Conservation (phyloP, 1,140 invertebrate species). For the Ericerus pela region DNA sequence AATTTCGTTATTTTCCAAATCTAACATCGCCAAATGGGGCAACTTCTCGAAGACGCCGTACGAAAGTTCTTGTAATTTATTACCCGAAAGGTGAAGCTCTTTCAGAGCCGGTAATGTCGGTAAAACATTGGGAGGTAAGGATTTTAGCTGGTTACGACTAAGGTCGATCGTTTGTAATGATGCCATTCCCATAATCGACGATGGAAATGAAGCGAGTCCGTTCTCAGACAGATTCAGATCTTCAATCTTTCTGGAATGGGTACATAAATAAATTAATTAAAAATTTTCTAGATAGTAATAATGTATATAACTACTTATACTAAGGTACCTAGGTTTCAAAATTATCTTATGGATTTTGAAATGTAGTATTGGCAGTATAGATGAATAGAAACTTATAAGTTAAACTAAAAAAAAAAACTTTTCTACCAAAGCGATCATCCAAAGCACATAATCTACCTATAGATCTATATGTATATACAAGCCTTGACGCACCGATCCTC, state of each 20-base stretch:
- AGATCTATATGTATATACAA: too few species aligned
- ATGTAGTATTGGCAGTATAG: not conserved
- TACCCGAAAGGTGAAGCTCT: constrained; percentile 51
- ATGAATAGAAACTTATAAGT: too few species aligned
- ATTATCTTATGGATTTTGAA: not conserved
- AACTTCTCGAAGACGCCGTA: constrained; percentile 56
- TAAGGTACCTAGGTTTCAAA: not conserved
- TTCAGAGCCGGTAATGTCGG: constrained; percentile 43
- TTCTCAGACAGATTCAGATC: constrained; percentile 64
- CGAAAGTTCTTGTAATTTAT: constrained; percentile 53
- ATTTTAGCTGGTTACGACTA: constrained; percentile 52
- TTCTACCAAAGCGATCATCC: too few species aligned
- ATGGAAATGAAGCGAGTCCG: constrained; percentile 51
- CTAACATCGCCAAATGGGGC: constrained; percentile 49
- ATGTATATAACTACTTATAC: not conserved
- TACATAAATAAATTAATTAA: not conserved
- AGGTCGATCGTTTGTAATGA: constrained; percentile 55
- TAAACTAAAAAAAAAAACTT: too few species aligned
- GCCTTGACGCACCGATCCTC: too few species aligned
- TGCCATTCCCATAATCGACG: constrained; percentile 47
- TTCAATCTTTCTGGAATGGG: constrained; percentile 42
- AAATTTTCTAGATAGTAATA: not conserved
- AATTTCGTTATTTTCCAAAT: constrained; percentile 69
- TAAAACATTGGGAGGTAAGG: constrained; percentile 33
- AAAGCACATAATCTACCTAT: too few species aligned